These are phyloP conservation scores for Argya squamiceps DNA, from an alignment of 2,797 vertebrate genomes.

Conservation along the genomic window DNA sequence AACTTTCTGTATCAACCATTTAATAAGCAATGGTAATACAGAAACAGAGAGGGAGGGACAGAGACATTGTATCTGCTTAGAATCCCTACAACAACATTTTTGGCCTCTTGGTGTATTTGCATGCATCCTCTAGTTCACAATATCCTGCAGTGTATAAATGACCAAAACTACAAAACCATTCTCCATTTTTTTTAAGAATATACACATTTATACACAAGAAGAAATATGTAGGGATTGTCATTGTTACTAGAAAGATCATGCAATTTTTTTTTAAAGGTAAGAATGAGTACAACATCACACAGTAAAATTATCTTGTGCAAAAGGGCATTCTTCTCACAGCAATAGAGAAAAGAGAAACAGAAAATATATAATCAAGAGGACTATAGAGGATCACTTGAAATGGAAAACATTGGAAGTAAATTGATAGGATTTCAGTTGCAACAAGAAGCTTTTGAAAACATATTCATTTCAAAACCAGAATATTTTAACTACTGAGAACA, in stretches of 20 bases:
- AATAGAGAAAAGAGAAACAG: neutral
- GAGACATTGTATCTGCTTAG: neutral
- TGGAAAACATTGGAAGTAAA: neutral
- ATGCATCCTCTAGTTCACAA: neutral
- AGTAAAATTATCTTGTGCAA: neutral
- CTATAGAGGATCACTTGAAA: neutral
- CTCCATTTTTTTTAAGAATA: neutral
- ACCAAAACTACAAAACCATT: neutral
- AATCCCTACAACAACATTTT: neutral
- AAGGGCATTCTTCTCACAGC: neutral
- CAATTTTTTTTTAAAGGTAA: neutral
- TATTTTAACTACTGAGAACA: neutral
- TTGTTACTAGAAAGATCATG: neutral
- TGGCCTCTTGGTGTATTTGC: neutral
- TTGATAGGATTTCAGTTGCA: neutral
- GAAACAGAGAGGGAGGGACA: neutral
- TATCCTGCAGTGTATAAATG: neutral
- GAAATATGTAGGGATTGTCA: neutral
- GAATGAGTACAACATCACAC: neutral
- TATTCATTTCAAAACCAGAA: neutral
- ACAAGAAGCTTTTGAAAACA: neutral
- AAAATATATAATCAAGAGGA: neutral
- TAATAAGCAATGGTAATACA: neutral
- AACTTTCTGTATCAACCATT: neutral
- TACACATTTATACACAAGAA: neutral